Percentiles rank a stretch among this genome's conserved stretches.
phyloP scores from a whole-genome alignment of 1,140 invertebrate species.

The Trachymyrmex cornetzi region DNA sequence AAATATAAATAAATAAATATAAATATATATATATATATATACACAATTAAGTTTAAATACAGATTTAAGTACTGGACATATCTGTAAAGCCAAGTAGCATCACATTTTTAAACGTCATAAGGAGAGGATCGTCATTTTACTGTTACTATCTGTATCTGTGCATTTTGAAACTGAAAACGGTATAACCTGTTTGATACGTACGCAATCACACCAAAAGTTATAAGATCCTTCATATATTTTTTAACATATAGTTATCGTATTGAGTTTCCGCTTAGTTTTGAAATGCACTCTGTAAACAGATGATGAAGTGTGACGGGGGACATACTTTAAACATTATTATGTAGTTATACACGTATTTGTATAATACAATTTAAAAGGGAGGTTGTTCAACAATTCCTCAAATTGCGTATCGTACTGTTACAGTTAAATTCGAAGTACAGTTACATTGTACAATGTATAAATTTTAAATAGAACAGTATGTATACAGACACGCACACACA shows the following conservation, averaged over 20 bases:
- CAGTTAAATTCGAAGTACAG: slow-evolving; percentile 67
- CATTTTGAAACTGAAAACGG: slow-evolving; percentile 70
- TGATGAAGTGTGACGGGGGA: slow-evolving; percentile 8
- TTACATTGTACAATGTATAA: slow-evolving; percentile 78
- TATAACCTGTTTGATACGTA: slow-evolving; percentile 50
- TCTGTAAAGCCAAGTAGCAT: slow-evolving; percentile 83
- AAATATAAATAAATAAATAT: slow-evolving; percentile 75
- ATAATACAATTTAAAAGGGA: slow-evolving; percentile 76
- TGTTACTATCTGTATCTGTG: slow-evolving; percentile 72
- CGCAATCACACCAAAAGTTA: slow-evolving; percentile 43
- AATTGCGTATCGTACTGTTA: slow-evolving; percentile 72
- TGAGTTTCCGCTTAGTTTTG: slow-evolving; percentile 67
- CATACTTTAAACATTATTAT: slow-evolving; percentile 75
- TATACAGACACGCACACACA: slow-evolving; percentile 51
- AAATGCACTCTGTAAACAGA: slow-evolving; percentile 65
- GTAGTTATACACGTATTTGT: slow-evolving; percentile 75
- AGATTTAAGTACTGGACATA: slow-evolving; percentile 82
- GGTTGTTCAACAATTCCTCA: slow-evolving; percentile 72
- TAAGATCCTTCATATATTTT: slow-evolving; percentile 45
- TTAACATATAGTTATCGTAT: slow-evolving; percentile 55
- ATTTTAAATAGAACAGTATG: slow-evolving; percentile 71
- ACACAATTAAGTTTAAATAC: slow-evolving; percentile 77
- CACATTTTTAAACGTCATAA: slow-evolving; percentile 76
- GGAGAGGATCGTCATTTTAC: slow-evolving; percentile 75
- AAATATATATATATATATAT: slow-evolving; percentile 56